These are phyloP conservation scores for Sussaba pulchella DNA, from an alignment of 2,888 invertebrate genomes.

Conservation along the genomic window DNA sequence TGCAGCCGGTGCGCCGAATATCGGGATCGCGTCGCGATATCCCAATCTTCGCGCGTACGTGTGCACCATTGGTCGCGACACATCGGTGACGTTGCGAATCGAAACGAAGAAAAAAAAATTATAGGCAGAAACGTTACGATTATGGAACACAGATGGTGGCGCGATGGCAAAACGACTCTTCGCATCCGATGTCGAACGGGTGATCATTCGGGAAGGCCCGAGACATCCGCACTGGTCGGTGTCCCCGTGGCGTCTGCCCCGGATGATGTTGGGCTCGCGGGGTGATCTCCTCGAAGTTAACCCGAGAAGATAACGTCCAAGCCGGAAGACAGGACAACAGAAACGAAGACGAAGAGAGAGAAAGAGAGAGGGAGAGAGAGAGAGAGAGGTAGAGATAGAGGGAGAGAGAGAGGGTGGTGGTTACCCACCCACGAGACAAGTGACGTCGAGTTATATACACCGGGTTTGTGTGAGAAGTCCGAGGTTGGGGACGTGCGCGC, in stretches of 20 bases:
- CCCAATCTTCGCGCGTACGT: not conserved
- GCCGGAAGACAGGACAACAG: constrained; percentile 50
- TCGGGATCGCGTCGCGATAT: constrained; percentile 6
- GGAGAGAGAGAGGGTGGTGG: constrained; percentile 44
- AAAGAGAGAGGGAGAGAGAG: too few species aligned
- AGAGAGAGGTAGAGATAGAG: constrained; percentile 46
- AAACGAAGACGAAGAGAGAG: too few species aligned
- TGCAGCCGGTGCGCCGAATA: constrained; percentile 1
- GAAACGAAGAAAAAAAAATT: too few species aligned
- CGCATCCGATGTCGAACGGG: not conserved
- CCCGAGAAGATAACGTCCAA: constrained; percentile 26
- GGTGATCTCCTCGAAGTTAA: constrained; percentile 78
- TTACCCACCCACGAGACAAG: constrained; percentile 53
- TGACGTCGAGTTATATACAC: constrained; percentile 13
- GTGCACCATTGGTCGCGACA: constrained; percentile 1
- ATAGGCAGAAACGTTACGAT: not conserved
- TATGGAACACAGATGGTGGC: constrained; percentile 17
- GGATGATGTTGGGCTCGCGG: constrained; percentile 72
- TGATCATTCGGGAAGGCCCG: constrained; percentile 2
- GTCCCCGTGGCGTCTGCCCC: constrained; percentile 62
- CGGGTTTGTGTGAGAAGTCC: constrained; percentile 12
- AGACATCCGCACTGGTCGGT: constrained; percentile 54
- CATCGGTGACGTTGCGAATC: constrained; percentile 5
- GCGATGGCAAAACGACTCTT: constrained; percentile 7
- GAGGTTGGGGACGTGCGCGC: constrained; percentile 33